Conservation (phyloP, 1,140 invertebrate genomes). For the Apocrypta bakeri region DNA sequence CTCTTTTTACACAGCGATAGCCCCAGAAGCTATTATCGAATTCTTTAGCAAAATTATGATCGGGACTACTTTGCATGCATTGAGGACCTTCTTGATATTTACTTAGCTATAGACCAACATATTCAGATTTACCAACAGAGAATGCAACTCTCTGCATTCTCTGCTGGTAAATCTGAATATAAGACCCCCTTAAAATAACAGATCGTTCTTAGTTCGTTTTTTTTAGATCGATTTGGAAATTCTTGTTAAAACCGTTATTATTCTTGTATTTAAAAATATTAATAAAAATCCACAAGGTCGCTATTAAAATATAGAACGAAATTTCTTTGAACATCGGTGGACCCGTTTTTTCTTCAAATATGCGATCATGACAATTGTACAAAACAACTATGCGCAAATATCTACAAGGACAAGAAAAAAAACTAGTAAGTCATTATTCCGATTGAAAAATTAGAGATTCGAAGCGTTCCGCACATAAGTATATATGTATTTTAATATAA, state of each 20-base stretch:
- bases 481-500: slow-evolving; percentile 23
- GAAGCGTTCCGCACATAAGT: slow-evolving; percentile 8
- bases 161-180: no score
- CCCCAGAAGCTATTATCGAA: no score
- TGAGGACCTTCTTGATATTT: background rate
- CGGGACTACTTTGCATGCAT: background rate
- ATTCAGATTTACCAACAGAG: no score
- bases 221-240: no score
- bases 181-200: no score
- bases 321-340: background rate
- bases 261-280: no score
- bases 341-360: background rate
- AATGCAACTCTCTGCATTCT: no score
- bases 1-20: background rate
- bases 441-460: slow-evolving; percentile 26
- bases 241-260: no score
- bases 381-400: background rate
- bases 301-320: no score
- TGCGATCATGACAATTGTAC: background rate
- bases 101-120: no score
- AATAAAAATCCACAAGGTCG: no score
- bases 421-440: slow-evolving; percentile 25
- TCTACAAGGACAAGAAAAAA: background rate
- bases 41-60: background rate
- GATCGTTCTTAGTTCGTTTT: no score